Evolutionary conservation across 2,113 vertebrate genomes (phyloP).

Genomic region (Laterallus jamaicensis): DNA sequence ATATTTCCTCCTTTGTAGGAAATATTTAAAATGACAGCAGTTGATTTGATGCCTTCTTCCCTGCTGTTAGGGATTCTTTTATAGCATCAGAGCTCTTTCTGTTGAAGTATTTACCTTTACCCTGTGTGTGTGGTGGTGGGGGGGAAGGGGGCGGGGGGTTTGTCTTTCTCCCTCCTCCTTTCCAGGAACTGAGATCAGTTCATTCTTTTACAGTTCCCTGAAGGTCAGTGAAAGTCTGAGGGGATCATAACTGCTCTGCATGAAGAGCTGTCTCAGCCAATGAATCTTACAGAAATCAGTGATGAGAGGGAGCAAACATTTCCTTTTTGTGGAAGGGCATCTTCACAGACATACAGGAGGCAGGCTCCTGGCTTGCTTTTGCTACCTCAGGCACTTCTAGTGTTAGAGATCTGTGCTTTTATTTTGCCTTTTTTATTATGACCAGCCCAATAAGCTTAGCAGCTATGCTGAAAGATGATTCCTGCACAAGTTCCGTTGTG

Average conservation of each 20-base stretch:
- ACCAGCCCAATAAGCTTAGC: background rate
- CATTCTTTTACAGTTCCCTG: slow-evolving; percentile 30
- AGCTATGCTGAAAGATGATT: background rate
- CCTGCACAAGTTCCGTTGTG: background rate
- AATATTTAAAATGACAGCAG: slow-evolving; percentile 48
- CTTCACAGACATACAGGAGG: slow-evolving; percentile 8
- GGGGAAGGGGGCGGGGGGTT: background rate
- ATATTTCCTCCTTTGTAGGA: slow-evolving; percentile 19
- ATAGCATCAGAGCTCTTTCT: background rate
- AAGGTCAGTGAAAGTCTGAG: slow-evolving; percentile 43
- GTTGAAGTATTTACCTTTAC: slow-evolving; percentile 30
- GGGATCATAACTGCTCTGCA: slow-evolving; percentile 24
- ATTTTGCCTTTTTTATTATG: background rate
- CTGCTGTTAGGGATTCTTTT: slow-evolving; percentile 25
- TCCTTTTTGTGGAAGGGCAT: slow-evolving; percentile 12
- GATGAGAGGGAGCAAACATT: slow-evolving; percentile 15
- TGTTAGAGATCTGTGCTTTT: background rate
- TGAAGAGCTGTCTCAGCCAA: slow-evolving; percentile 36
- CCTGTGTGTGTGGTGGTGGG: too few relatives aligned
- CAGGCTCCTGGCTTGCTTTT: background rate
- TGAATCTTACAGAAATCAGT: slow-evolving; percentile 27
- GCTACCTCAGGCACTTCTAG: background rate
- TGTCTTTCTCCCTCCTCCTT: slow-evolving; percentile 15
- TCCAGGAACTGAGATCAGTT: background rate
- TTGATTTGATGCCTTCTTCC: slow-evolving; percentile 33